Conservation (phyloP, 1,140 invertebrate genomes). For the Tachypleus tridentatus region DNA sequence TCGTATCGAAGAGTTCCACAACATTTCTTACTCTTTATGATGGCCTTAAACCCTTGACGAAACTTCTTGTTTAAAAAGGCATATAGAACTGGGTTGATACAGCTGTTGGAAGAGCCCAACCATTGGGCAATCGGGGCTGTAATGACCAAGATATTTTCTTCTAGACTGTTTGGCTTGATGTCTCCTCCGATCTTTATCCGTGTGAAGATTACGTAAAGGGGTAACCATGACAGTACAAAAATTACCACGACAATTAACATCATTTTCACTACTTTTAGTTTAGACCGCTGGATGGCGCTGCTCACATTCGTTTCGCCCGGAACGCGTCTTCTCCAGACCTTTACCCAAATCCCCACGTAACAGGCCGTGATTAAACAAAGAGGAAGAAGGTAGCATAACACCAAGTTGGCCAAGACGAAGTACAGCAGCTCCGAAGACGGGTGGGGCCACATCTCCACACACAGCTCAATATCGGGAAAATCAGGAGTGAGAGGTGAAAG, state of each 20-base stretch:
- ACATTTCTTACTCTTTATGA: slow-evolving; percentile 67
- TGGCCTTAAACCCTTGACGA: slow-evolving; percentile 77
- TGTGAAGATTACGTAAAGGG: slow-evolving; percentile 38
- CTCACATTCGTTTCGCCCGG: slow-evolving; percentile 56
- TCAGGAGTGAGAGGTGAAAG: slow-evolving; percentile 47
- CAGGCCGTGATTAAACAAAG: slow-evolving; percentile 81
- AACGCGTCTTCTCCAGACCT: slow-evolving; percentile 72
- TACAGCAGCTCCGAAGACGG: slow-evolving; percentile 63
- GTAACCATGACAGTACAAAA: slow-evolving; percentile 41
- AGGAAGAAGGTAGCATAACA: slow-evolving; percentile 84
- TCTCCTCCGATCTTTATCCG: slow-evolving; percentile 42
- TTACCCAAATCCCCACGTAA: slow-evolving; percentile 85
- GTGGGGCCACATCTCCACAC: slow-evolving; percentile 71
- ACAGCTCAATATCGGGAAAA: slow-evolving; percentile 41
- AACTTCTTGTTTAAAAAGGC: slow-evolving; percentile 96
- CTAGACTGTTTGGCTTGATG: slow-evolving; percentile 33
- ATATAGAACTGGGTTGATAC: slow-evolving; percentile 95
- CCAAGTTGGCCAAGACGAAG: slow-evolving; percentile 76
- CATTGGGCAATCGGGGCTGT: slow-evolving; percentile 84
- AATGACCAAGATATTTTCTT: slow-evolving; percentile 63
- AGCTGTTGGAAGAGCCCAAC: slow-evolving; percentile 89
- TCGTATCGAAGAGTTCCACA: slow-evolving; percentile 40
- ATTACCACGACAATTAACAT: slow-evolving; percentile 38
- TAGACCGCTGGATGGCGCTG: slow-evolving; percentile 32
- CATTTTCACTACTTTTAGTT: slow-evolving; percentile 39